Base-by-base conservation (phyloP, 1,140 invertebrate genomes). In the Luehdorfia chinensis region DNA sequence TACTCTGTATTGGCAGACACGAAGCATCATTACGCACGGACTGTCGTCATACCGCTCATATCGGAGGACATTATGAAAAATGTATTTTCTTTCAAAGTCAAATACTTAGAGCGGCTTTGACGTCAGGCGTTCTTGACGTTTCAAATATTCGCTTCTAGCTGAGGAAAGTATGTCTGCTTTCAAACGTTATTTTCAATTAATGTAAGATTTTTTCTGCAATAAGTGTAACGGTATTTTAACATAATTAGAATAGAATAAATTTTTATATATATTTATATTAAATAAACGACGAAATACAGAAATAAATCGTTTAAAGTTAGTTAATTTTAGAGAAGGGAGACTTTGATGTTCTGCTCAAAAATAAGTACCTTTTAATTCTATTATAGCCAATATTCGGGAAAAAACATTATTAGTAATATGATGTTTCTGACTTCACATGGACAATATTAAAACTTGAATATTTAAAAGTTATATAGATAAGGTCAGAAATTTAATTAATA, bases 31-130 rank as follows among this genome's bases (percentile, higher is more conserved):
- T 63, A 56, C 47, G 50, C 63, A 48, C 52, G 46, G 28, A 52
- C 19, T 62, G 60, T 52, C 56, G 54, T 55, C 58, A 55, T 47
- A 27, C 34, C 32, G 28, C 21, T 49, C 41, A 43, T 51, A 55
- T 50, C 33, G 18, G 51, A 59, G 54, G 50, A 60, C 57, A 61
- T 63, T 55, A 59, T 67, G 64, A 70, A 73, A 73, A 65, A 65
- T 69, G 60, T 69, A 65, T 69, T 64, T 73, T 67, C 61, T 67
- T 68, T 60, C 58, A 56, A 55, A 56, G 52, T 47, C 50, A 47
- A 56, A 36, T 47, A 55, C 55, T 41, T 54, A 49, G 47, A 27
- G 44, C 49, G 32, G 23, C 45, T 28, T 46, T 74, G 65, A 66
- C 67, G 70, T 69, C 62, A 74, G 18, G 16, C 56, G 46, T 46